phyloP scores from a whole-genome alignment of 2,113 vertebrate species.

The Pygoscelis adeliae region DNA sequence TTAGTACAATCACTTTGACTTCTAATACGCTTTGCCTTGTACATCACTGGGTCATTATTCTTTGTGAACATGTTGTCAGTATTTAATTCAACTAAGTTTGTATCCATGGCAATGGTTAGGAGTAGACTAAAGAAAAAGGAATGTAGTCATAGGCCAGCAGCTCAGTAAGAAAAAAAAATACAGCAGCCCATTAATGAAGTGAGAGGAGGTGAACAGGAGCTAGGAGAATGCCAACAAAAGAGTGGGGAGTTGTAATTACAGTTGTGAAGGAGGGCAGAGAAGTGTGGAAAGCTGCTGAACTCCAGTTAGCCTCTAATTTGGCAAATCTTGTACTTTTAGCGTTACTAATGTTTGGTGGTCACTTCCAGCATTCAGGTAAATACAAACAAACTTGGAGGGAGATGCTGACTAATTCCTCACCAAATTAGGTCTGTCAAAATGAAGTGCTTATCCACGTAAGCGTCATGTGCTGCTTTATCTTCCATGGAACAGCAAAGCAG shows the following conservation, averaged over 20 bases:
- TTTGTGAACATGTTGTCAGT: conserved; percentile 48
- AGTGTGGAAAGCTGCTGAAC: neutral
- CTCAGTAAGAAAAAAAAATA: conserved; percentile 7
- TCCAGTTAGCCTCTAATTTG: neutral
- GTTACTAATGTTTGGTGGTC: neutral
- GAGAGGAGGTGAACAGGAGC: neutral
- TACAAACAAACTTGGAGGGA: neutral
- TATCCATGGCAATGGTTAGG: conserved; percentile 45
- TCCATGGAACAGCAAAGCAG: neutral
- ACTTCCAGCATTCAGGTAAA: neutral
- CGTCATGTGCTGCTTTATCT: neutral
- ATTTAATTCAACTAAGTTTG: conserved; percentile 48
- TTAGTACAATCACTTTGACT: conserved; percentile 37
- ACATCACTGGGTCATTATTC: conserved; percentile 40
- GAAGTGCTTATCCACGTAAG: neutral
- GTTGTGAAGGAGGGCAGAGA: neutral
- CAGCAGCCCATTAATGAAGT: neutral
- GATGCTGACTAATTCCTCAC: neutral
- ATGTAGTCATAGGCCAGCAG: neutral
- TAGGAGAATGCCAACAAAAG: neutral
- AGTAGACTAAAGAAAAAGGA: neutral
- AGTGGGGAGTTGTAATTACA: neutral
- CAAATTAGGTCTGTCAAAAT: neutral
- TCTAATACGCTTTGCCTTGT: conserved; percentile 24
- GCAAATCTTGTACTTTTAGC: neutral